Base-by-base conservation (phyloP, 2,113 vertebrate species). In the Antennarius striatus region DNA sequence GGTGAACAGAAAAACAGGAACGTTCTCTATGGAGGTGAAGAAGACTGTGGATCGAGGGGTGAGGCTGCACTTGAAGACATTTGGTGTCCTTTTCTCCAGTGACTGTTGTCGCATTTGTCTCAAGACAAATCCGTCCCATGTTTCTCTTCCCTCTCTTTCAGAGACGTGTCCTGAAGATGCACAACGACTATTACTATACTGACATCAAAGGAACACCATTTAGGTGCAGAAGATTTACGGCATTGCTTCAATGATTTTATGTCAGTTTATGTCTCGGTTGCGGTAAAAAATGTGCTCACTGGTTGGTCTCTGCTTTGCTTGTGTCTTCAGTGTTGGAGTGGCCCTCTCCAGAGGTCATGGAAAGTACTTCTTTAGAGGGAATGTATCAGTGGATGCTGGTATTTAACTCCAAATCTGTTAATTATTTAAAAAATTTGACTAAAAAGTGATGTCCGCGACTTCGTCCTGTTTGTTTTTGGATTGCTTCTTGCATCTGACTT, bases 111-210 rank as follows among this genome's bases (percentile, higher is more conserved):
- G 22, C 64, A 54, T 13, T 68, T 56, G 47, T 42, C 54, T 73
- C 50, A 43, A 16, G 36, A 62, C 42, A 12, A 66, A 62, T 79
- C 51, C 72, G 16, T 57, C 42, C 28, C 22, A 10, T 14, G 3
- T 47, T 39, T 51, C 3, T 71, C 2, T 36, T 36, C 32, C 32
- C 32, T 53, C 63, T 59, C 50, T 82, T 83, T 63, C 90, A 99
- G 98, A 98, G 96, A 85, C 95, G 98, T 48, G 96, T 99, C 61
- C 91, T 99, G 86, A 95, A 95, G 86, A 96, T 99, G 97, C 97
- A 96, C 92, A 98, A 98, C 90, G 98, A 99, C 92, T 99, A 99
- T 92, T 99, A 95, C 94, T 99, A 96, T 66, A 99, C 97, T 68
- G 96, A 98, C 92, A 98, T 99, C 92, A 97, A 96, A 93, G 98